Base-by-base conservation (phyloP, 1,140 invertebrate genomes). In the Zaprionus taronus region DNA sequence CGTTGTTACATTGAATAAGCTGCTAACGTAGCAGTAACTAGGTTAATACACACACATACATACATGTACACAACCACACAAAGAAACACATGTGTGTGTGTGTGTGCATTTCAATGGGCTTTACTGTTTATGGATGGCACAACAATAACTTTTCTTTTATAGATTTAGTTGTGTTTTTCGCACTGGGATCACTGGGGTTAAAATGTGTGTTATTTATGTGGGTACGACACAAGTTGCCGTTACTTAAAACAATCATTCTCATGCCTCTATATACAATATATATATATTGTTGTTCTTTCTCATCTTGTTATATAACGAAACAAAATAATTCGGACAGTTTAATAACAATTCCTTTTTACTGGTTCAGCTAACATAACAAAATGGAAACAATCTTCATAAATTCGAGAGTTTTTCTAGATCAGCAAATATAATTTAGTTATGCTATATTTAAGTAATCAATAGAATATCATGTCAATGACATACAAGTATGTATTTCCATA, bases 1-100 rank as follows among this genome's bases (percentile, higher is more conserved):
- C 49, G 31, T 66, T 72, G 55, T 34, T 47, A n/a, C n/a, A 83
- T 83, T 89, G 71, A 89, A 86, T 83, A 78, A 89, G 77, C 72
- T 60, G 53, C 36, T 69, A 83, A 28, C 77, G 77, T 80, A 7
- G 11, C 34, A 49, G 38, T 58, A 86, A 86, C 80, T 74, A 57
- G 69, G 80, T 74, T 83, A 86, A 85, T 70, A 82, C 71, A 82
- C 69, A 79, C 65, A 79, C 68, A 82, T 73, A 20, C 11, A 56
- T 11, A 15, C 15, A 56, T 22, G 20, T 20, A 20, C 20, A 20
- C 20, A 20, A n/a, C n/a, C 1, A 36, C 2, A 17, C 20, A 41
- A 17, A 5, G 14, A 57, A 26, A 28, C 41, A 2, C 36, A n/a
- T 20, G 12, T 44, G n/a, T 15, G 14, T 44, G 41, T 44, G 41